Evolutionary conservation across 2,888 invertebrate species (phyloP).

Genomic region (Noctuana brunneofusca): DNA sequence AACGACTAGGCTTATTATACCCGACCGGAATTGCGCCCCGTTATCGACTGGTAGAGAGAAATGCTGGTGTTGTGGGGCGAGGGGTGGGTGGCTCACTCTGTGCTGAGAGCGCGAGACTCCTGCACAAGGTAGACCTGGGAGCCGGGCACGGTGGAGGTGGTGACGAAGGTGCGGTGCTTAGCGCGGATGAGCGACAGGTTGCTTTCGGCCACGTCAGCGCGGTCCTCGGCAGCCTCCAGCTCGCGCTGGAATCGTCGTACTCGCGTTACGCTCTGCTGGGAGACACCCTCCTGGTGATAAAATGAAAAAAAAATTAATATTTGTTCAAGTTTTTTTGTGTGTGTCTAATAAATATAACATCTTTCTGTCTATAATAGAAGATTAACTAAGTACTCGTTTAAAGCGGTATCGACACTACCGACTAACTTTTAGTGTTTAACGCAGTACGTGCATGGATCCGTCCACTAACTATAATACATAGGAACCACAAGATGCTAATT

Average conservation of each 20-base stretch:
- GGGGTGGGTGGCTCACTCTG: slow-evolving; percentile 61
- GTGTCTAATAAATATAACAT: too few species aligned
- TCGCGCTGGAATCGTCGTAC: slow-evolving; percentile 99
- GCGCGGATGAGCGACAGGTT: slow-evolving; percentile 97
- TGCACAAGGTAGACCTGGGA: slow-evolving; percentile 95
- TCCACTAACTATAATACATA: too few species aligned
- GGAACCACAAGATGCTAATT: too few species aligned
- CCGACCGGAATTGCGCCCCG: slow-evolving; percentile 80
- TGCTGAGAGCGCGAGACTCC: slow-evolving; percentile 88
- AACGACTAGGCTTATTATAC: slow-evolving; percentile 78
- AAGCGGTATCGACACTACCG: too few species aligned
- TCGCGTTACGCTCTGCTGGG: slow-evolving; percentile 95
- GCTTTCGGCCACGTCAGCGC: slow-evolving; percentile 97
- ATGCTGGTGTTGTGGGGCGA: slow-evolving; percentile 71
- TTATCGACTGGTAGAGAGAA: slow-evolving; percentile 65
- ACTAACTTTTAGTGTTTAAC: too few species aligned
- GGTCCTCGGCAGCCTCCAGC: slow-evolving; percentile 98
- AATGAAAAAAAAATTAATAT: not conserved
- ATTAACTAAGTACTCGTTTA: too few species aligned
- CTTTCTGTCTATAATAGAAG: too few species aligned
- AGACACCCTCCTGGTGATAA: slow-evolving; percentile 90
- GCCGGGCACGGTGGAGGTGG: slow-evolving; percentile 95
- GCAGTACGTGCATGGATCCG: too few species aligned
- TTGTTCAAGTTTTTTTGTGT: too few species aligned
- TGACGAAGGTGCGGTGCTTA: slow-evolving; percentile 99